Percentiles rank a stretch among this genome's conserved stretches.
Conservation (phyloP, 30 jellyfish, hydroid and myxozoan genomes). For the Aurelia sp. region DNA sequence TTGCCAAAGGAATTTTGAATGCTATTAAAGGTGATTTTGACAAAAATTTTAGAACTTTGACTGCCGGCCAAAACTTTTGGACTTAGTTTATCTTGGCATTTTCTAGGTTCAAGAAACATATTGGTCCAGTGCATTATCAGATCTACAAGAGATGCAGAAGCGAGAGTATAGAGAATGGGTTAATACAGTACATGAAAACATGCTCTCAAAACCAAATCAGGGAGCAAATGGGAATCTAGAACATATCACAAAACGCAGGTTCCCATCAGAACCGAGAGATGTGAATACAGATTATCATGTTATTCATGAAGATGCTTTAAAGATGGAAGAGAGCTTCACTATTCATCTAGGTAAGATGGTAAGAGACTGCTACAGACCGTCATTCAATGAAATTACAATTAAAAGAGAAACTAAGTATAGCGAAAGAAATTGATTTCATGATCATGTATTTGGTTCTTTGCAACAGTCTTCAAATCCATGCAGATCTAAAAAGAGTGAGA, state of each 20-base stretch:
- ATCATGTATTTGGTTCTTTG: no score
- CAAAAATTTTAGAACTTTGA: no score
- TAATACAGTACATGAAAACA: constrained; percentile 78
- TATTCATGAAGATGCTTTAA: constrained; percentile 67
- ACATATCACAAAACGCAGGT: constrained; percentile 15
- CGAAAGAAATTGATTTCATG: no score
- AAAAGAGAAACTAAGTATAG: no score
- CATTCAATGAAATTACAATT: no score
- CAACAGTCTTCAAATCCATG: no score
- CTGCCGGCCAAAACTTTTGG: no score
- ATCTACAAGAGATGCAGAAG: constrained; percentile 89
- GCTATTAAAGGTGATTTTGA: no score
- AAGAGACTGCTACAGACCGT: neutral
- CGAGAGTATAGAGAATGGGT: constrained; percentile 97
- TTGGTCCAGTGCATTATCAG: constrained; percentile 96
- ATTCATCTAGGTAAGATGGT: constrained; percentile 80
- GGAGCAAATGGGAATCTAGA: constrained; percentile 13
- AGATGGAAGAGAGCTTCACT: constrained; percentile 95
- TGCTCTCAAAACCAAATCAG: constrained; percentile 47
- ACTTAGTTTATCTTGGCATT: no score
- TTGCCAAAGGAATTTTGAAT: no score
- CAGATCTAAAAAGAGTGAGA: no score
- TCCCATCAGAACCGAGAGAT: constrained; percentile 46
- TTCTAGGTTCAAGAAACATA: constrained; percentile 85
- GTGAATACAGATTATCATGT: constrained; percentile 48